Percentiles rank a stretch among this genome's conserved stretches.
These are phyloP conservation scores for Nebria ingens DNA, from an alignment of 1,140 invertebrate genomes.

Conservation along the genomic window DNA sequence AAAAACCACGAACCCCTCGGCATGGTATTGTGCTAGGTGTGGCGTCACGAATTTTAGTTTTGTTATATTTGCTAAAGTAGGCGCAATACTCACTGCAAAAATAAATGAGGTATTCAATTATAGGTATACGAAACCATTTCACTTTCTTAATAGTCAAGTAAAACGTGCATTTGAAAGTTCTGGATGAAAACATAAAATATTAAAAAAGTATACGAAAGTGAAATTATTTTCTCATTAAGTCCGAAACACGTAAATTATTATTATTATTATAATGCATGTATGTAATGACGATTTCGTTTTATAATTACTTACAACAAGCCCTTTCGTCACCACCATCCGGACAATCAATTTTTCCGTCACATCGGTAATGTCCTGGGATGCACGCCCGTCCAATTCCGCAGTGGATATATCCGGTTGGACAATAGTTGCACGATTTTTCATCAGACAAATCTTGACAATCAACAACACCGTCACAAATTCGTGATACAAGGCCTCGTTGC, in stretches of 20 bases:
- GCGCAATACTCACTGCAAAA: slow-evolving; percentile 58
- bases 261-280: too few species aligned
- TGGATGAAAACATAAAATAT: slow-evolving; percentile 12
- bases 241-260: too few species aligned
- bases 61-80: slow-evolving; percentile 46
- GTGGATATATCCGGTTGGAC: slow-evolving; percentile 56
- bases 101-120: too few species aligned
- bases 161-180: too few species aligned
- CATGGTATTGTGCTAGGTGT: slow-evolving; percentile 53
- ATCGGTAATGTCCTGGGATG: slow-evolving; percentile 56
- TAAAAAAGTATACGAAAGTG: neutral
- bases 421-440: slow-evolving; percentile 67
- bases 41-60: slow-evolving; percentile 47
- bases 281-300: too few species aligned
- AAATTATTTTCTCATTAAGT: too few species aligned
- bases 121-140: slow-evolving; percentile 5
- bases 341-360: slow-evolving; percentile 74
- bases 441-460: slow-evolving; percentile 77
- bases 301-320: slow-evolving; percentile 64
- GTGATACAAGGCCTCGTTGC: slow-evolving; percentile 54
- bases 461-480: slow-evolving; percentile 75
- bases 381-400: slow-evolving; percentile 68
- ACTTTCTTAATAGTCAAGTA: too few species aligned
- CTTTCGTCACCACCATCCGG: slow-evolving; percentile 77
- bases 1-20: slow-evolving; percentile 69